Evolutionary conservation across 2,113 vertebrate genomes (phyloP).

Genomic region (Trochalopteron elliotii): DNA sequence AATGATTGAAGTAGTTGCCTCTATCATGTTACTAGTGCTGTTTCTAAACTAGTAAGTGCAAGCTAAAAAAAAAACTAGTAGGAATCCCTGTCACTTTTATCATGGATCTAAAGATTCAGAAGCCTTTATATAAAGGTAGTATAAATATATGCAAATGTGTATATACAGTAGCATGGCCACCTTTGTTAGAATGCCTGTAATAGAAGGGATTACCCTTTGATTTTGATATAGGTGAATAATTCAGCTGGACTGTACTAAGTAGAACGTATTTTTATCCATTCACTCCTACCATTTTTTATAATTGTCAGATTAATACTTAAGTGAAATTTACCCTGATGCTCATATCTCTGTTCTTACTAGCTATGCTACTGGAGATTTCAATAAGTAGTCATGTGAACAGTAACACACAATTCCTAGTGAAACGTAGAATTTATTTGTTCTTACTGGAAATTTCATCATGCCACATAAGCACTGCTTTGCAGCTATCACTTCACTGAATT

Average conservation of each 20-base stretch:
- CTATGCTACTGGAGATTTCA: conserved; percentile 15
- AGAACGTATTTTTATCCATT: conserved; percentile 69
- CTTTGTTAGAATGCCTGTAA: conserved; percentile 73
- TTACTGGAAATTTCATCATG: conserved; percentile 54
- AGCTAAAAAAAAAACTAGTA: conserved; percentile 29
- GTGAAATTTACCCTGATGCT: conserved; percentile 37
- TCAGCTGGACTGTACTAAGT: conserved; percentile 77
- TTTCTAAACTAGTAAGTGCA: conserved; percentile 56
- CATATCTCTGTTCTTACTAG: conserved; percentile 30
- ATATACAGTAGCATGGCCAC: conserved; percentile 71
- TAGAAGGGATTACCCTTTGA: conserved; percentile 65
- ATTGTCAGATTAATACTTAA: conserved; percentile 52
- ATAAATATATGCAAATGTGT: conserved; percentile 78
- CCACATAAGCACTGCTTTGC: conserved; percentile 47
- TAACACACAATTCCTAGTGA: conserved; percentile 20
- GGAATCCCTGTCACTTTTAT: conserved; percentile 32
- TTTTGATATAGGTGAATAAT: conserved; percentile 70
- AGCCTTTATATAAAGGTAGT: conserved; percentile 64
- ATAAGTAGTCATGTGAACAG: conserved; percentile 61
- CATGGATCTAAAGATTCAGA: conserved; percentile 61
- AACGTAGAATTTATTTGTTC: neutral
- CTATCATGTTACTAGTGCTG: conserved; percentile 35
- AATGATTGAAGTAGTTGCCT: conserved; percentile 46
- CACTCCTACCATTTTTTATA: conserved; percentile 61
- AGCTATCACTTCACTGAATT: conserved; percentile 59